phyloP scores from a whole-genome alignment of 2,888 invertebrate species.

The Ceriagrion tenellum region DNA sequence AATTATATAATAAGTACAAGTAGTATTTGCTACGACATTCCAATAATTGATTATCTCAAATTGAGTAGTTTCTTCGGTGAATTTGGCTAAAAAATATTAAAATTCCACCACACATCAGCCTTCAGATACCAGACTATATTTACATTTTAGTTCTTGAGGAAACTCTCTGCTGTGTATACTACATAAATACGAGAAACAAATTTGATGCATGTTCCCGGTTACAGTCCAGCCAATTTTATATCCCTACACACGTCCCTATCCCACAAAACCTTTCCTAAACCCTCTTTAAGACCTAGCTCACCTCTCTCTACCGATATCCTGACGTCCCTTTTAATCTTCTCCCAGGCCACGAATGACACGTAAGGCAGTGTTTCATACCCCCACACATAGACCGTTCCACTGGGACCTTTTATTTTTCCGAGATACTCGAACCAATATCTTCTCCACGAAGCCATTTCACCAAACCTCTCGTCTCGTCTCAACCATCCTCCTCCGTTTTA shows the following conservation, averaged over 20 bases:
- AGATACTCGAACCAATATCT: slow-evolving; percentile 57
- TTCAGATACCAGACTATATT: no score
- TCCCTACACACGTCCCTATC: not conserved
- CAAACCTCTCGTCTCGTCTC: not conserved
- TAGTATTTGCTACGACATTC: no score
- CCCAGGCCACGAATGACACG: slow-evolving; percentile 37
- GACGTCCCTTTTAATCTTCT: slow-evolving; percentile 58
- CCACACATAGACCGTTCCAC: not conserved
- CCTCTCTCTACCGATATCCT: not conserved
- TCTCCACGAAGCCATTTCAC: not conserved
- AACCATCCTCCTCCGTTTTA: slow-evolving; percentile 29
- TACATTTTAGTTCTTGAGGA: no score
- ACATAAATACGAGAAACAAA: no score
- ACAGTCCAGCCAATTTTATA: no score
- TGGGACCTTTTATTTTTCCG: slow-evolving; percentile 43
- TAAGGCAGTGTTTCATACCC: slow-evolving; percentile 26
- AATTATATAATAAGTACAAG: no score
- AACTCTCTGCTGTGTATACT: no score
- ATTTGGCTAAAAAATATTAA: no score
- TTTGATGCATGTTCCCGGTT: no score
- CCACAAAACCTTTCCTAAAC: not conserved
- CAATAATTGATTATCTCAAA: no score
- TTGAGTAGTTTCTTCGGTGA: no score
- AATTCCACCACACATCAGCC: no score
- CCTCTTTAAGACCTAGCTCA: not conserved